Evolutionary conservation across 2,113 vertebrate species (phyloP), one percentile per base, ranked within the genome.

Genomic region (Thalassoma bifasciatum): DNA sequence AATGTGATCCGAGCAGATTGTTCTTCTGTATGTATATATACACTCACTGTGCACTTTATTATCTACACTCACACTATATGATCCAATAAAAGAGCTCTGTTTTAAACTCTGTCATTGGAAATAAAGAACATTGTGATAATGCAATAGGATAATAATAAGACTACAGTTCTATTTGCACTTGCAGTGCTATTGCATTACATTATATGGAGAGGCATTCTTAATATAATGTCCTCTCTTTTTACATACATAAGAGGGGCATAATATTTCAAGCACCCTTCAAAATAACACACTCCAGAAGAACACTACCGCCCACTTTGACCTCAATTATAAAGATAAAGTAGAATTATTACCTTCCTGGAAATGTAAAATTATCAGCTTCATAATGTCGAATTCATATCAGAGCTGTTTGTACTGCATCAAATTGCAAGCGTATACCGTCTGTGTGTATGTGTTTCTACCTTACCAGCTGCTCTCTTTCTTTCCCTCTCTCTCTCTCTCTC

Each of bases 391-490:
- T 49, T 7, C 19, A 49, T 8, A n/a, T 9, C 16, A 17, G 14
- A 46, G 44, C 44, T 40, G 17, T 16, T 30, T 46, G 14, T 21
- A 49, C n/a, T 49, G 3, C 19, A 49, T 49, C 13, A 49, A 17
- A 49, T 67, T 58, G 72, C 66, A 56, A 50, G 24, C 24, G 58
- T 67, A 52, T 38, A 22, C 58, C 40, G 59, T 37, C 19, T 61
- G 40, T 46, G 22, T 69, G 59, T 24, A 2, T 76, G 53, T 44
- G 10, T 49, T 44, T 63, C 63, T 26, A 66, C 38, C 59, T 59
- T 71, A 79, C 83, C 88, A 86, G 86, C 76, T 89, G 86, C 73
- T 87, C 46, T 40, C 73, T 24, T 64, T 70, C 40, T 59, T 67
- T 60, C 52, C 78, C 72, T 85, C 87, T n/a, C n/a, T 47, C 2